A percentile compares a stretch with the other conserved stretches of the same genome.
These are phyloP conservation scores for Halcyon leucocephala DNA, from an alignment of 2,797 vertebrate species.

Conservation along the genomic window DNA sequence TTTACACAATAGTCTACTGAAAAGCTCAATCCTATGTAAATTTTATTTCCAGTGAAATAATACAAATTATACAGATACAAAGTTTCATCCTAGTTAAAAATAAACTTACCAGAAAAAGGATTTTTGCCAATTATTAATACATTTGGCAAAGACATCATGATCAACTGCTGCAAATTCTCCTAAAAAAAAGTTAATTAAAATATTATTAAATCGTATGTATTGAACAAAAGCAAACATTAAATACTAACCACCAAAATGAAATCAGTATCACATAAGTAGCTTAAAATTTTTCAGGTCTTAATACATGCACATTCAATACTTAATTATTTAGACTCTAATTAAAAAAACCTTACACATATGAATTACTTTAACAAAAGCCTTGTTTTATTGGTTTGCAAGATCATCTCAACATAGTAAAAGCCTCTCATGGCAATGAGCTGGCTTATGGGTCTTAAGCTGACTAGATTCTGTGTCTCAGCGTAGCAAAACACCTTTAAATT, in stretches of 20 bases:
- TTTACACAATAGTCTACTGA: background rate
- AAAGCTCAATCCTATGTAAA: background rate
- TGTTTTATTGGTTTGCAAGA: background rate
- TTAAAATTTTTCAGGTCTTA: background rate
- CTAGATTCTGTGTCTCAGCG: background rate
- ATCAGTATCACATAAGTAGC: background rate
- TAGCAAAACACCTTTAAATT: background rate
- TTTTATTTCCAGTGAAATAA: background rate
- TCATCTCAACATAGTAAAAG: background rate
- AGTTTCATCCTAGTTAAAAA: constrained; percentile 2
- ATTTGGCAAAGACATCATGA: constrained; percentile 97
- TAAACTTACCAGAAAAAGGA: constrained; percentile 91
- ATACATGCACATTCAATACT: background rate
- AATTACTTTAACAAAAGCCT: background rate
- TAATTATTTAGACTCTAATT: background rate
- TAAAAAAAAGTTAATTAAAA: constrained; percentile 71
- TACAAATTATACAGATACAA: background rate
- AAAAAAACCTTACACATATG: background rate
- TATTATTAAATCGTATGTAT: background rate
- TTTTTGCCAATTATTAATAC: constrained; percentile 92
- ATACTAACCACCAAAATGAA: background rate
- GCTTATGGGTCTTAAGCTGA: background rate
- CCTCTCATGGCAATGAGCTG: background rate
- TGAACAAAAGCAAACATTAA: background rate
- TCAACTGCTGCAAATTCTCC: constrained; percentile 95